Evolutionary conservation across 2,888 invertebrate genomes (phyloP), one percentile per base, ranked within the genome.

Genomic region (Pyrochroa serraticornis): DNA sequence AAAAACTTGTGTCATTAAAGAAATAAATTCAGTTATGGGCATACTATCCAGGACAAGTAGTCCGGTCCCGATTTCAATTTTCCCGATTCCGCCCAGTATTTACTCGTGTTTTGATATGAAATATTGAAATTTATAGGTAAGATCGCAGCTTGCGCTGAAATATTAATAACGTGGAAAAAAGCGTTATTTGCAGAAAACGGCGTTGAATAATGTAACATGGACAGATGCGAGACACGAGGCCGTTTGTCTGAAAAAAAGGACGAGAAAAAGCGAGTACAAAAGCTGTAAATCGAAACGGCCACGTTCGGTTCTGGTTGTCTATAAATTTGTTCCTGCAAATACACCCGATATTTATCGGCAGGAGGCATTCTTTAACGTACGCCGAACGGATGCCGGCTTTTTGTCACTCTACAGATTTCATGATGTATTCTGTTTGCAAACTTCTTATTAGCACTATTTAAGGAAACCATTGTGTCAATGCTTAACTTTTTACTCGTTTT

Each of bases 1-100:
- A 76, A 76, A 76, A 76, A 75, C 68, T 73, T 71, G 76, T 67
- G 70, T 75, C 73, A 76, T 75, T 76, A 73, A 73, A 70, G 67
- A 71, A 68, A 71, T 69, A 72, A 72, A 72, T 67, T 73, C 74
- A 58, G 71, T 74, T 74, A 77, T 73, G 75, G 74, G 64, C 71
- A 72, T 73, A 70, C 67, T 69, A 72, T 73, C 67, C 63, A 62
- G 60, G 48, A 72, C 74, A 22, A 22, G 22, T 22, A 22, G 22
- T 22, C 22, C 64, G 67, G 74, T 72, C 69, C 66, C 14, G 35
- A 59, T 36, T 22, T 2, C 22, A 5, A 2, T 2, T 22, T 22
- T 5, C 5, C 5, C 22, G 22, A 2, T 22, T n/a, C n/a, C 3
- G 22, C 22, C 3, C 5, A 22, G 3, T 22, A 22, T 2, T 22